These are phyloP conservation scores for Cirrhinus molitorella DNA, from an alignment of 2,797 vertebrate species.

Conservation along the genomic window DNA sequence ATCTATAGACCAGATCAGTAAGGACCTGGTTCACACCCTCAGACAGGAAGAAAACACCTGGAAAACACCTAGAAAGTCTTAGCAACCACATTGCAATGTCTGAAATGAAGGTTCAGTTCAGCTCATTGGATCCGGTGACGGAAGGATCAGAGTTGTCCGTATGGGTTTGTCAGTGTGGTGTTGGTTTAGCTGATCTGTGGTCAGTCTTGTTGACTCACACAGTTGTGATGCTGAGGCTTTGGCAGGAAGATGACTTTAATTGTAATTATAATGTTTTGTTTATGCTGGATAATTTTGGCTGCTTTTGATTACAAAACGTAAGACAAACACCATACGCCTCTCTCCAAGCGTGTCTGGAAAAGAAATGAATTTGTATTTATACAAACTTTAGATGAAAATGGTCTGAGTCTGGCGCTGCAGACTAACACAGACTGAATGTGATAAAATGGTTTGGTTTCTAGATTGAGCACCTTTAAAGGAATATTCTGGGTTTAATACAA, in stretches of 20 bases:
- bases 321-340: background rate
- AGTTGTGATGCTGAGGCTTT: constrained; percentile 27
- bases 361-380: background rate
- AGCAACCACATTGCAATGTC: background rate
- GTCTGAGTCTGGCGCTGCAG: background rate
- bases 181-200: constrained; percentile 2
- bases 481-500: background rate
- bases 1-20: background rate
- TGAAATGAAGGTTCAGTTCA: background rate
- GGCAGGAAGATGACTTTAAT: constrained; percentile 26
- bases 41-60: background rate
- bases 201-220: constrained; percentile 22
- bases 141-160: background rate
- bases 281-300: constrained; percentile 40
- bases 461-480: background rate
- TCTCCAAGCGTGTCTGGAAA: background rate
- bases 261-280: constrained; percentile 50
- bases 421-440: background rate
- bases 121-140: background rate
- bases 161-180: background rate
- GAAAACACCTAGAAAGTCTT: background rate
- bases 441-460: background rate
- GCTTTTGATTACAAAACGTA: constrained; percentile 30
- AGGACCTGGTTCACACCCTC: background rate
- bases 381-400: background rate